phyloP scores from a whole-genome alignment of 2,113 vertebrate species.

The Xyrauchen texanus region DNA sequence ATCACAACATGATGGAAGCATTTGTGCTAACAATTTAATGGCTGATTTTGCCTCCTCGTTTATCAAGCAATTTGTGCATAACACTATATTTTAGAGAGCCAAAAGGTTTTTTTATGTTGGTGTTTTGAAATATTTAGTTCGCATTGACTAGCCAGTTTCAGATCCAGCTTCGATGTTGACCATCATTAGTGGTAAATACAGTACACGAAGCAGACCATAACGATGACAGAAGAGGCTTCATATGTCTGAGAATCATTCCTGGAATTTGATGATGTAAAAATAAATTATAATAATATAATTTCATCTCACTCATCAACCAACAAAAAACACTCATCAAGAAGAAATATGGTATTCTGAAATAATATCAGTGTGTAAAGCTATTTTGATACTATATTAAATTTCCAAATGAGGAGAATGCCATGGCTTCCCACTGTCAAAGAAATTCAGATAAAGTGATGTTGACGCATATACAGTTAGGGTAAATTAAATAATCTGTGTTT shows the following conservation, averaged over 20 bases:
- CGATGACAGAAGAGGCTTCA: not conserved
- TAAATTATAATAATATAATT: too few relatives aligned
- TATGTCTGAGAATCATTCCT: not conserved
- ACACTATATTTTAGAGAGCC: conserved; percentile 12
- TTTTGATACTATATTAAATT: too few relatives aligned
- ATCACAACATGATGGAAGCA: conserved; percentile 41
- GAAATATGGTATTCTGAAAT: not conserved
- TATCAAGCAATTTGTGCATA: conserved; percentile 19
- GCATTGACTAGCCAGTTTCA: too few relatives aligned
- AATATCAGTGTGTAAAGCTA: too few relatives aligned
- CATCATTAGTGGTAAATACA: too few relatives aligned
- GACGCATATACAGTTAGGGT: too few relatives aligned
- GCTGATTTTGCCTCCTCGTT: conserved; percentile 12
- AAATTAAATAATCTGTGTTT: too few relatives aligned
- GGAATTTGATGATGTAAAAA: not conserved
- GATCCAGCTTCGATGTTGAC: too few relatives aligned
- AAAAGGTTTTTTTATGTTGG: not conserved
- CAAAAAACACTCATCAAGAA: not conserved
- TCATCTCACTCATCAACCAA: not conserved
- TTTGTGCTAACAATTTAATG: conserved; percentile 39
- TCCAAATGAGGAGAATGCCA: too few relatives aligned
- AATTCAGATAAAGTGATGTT: too few relatives aligned
- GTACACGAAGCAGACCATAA: not conserved
- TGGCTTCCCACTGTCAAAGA: too few relatives aligned
- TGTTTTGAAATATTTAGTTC: too few relatives aligned